Conservation (phyloP, 2,113 vertebrate genomes). For the Chauna torquata region DNA sequence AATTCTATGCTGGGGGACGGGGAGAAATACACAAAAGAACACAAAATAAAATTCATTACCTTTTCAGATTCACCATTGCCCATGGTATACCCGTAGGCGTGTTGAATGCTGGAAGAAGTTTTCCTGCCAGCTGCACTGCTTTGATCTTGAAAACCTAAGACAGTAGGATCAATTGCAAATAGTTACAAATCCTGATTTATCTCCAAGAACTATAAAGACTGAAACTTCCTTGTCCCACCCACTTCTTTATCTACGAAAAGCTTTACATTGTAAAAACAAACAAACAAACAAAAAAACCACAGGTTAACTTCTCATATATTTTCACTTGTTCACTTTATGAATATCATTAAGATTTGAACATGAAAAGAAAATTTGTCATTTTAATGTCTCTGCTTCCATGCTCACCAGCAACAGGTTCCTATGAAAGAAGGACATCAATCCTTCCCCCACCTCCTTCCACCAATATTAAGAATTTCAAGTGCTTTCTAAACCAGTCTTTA, state of each 20-base stretch:
- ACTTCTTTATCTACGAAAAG: background rate
- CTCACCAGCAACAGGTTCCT: background rate
- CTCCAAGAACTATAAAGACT: background rate
- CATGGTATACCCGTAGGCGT: conserved; percentile 98
- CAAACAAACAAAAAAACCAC: too few species aligned
- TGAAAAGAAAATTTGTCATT: conserved; percentile 24
- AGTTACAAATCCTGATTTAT: conserved; percentile 11
- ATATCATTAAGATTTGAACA: background rate
- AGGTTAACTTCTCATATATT: background rate
- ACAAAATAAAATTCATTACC: conserved; percentile 76
- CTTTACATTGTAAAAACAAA: background rate
- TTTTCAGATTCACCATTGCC: conserved; percentile 99
- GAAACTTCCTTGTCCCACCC: background rate
- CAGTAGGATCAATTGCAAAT: conserved; percentile 45
- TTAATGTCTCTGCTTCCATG: background rate
- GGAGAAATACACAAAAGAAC: background rate
- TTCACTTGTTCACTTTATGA: conserved; percentile 8
- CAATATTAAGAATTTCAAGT: background rate
- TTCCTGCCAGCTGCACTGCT: conserved; percentile 95
- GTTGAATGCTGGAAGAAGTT: conserved; percentile 97
- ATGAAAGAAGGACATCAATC: background rate
- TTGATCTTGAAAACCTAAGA: conserved; percentile 95
- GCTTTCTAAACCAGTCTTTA: conserved; percentile 5
- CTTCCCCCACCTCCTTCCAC: background rate
- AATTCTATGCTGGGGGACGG: background rate